Conservation (phyloP, 2,888 invertebrate species). For the Biston stratarius region DNA sequence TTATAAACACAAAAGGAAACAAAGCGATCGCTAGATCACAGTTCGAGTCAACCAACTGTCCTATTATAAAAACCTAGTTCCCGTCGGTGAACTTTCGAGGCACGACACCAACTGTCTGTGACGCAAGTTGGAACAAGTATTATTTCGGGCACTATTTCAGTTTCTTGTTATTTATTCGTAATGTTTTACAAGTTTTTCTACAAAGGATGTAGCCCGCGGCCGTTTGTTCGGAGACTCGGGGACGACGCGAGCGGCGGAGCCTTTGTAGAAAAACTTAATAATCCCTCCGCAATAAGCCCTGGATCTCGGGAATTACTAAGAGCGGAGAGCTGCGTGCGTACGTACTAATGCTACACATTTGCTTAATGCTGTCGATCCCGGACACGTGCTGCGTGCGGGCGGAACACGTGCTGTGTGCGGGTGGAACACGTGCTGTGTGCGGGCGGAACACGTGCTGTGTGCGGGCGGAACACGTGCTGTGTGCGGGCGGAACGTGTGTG, state of each 20-base stretch:
- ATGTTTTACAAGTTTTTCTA: constrained; percentile 2
- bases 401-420: too few species aligned
- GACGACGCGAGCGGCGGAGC: too few species aligned
- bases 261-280: too few species aligned
- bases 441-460: too few species aligned
- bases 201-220: background rate
- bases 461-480: too few species aligned
- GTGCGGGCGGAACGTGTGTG: too few species aligned
- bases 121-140: background rate
- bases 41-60: too few species aligned
- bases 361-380: background rate
- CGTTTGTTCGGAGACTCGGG: background rate
- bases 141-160: background rate
- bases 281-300: background rate
- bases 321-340: background rate
- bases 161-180: background rate
- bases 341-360: constrained; percentile 7
- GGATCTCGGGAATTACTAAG: constrained; percentile 4
- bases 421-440: too few species aligned
- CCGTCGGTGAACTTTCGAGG: background rate
- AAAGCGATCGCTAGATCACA: too few species aligned
- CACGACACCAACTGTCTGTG: background rate
- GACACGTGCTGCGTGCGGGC: background rate
- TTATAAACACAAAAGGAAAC: too few species aligned
- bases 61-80: background rate